A percentile compares a stretch with the other conserved stretches of the same genome.
These are phyloP conservation scores for Phalacrocorax pelagicus DNA, from an alignment of 2,113 vertebrate genomes.

Conservation along the genomic window DNA sequence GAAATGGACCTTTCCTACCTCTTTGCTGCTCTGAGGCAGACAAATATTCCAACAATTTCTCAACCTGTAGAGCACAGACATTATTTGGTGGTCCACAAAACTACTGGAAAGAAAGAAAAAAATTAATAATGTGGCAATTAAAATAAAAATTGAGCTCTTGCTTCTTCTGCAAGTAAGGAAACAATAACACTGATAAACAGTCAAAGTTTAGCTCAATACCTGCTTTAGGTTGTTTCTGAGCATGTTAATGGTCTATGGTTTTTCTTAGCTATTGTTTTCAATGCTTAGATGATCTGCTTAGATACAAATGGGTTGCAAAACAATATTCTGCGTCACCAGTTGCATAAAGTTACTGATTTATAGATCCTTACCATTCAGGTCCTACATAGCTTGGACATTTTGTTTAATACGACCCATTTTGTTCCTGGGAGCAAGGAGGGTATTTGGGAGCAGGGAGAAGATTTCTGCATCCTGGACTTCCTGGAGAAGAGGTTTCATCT, in stretches of 20 bases:
- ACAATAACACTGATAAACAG: neutral
- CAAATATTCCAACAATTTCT: neutral
- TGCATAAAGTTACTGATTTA: neutral
- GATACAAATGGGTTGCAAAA: neutral
- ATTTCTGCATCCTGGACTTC: neutral
- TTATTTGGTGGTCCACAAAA: neutral
- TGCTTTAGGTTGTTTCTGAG: neutral
- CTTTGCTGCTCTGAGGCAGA: neutral
- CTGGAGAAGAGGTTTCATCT: neutral
- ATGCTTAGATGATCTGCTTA: neutral
- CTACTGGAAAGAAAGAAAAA: neutral
- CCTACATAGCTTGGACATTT: neutral
- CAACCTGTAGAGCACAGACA: accelerated
- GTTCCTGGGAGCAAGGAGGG: neutral
- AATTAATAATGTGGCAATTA: neutral
- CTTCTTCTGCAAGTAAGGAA: neutral
- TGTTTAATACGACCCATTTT: neutral
- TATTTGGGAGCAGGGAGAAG: too few relatives aligned
- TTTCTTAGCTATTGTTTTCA: neutral
- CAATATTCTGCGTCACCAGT: neutral
- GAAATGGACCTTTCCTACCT: neutral
- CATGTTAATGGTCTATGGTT: neutral
- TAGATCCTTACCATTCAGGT: neutral
- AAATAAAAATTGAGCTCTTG: neutral
- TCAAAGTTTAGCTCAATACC: neutral